Percentiles rank a stretch among this genome's conserved stretches.
Evolutionary conservation across 2,113 vertebrate genomes (phyloP).

Genomic region (Potamarius usumacintae): DNA sequence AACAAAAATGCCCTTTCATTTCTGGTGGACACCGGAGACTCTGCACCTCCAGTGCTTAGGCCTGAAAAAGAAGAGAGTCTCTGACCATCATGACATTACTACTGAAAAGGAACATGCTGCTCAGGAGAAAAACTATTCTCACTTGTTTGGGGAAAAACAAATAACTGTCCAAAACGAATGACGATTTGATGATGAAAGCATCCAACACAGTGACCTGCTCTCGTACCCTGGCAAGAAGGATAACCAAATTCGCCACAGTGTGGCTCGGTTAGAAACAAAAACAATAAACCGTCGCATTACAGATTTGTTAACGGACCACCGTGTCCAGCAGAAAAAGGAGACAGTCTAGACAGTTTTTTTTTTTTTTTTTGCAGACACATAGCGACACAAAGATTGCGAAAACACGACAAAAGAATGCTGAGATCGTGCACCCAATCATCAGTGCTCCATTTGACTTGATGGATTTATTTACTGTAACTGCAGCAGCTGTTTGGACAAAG

Average conservation of each 20-base stretch:
- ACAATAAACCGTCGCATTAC: not conserved
- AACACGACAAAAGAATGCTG: not conserved
- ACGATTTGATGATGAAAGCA: not conserved
- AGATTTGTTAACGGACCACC: not conserved
- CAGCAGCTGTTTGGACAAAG: conserved; percentile 12
- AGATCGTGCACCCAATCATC: not conserved
- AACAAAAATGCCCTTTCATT: no score
- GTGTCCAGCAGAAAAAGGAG: not conserved
- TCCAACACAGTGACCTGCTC: not conserved
- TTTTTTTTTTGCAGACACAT: not conserved
- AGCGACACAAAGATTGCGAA: not conserved
- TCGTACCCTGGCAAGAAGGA: not conserved
- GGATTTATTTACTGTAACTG: conserved; percentile 7
- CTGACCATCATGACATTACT: no score
- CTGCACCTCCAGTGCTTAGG: no score
- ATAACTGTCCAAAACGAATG: not conserved
- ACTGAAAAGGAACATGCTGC: no score
- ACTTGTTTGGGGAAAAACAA: not conserved
- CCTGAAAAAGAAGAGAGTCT: no score
- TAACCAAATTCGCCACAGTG: not conserved
- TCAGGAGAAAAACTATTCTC: not conserved
- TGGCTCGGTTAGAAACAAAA: not conserved
- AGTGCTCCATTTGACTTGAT: not conserved
- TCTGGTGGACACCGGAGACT: no score
- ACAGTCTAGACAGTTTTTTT: not conserved